A percentile compares a stretch with the other conserved stretches of the same genome.
Evolutionary conservation across 2,888 invertebrate genomes (phyloP).

Genomic region (Lycocerus yunnanus): DNA sequence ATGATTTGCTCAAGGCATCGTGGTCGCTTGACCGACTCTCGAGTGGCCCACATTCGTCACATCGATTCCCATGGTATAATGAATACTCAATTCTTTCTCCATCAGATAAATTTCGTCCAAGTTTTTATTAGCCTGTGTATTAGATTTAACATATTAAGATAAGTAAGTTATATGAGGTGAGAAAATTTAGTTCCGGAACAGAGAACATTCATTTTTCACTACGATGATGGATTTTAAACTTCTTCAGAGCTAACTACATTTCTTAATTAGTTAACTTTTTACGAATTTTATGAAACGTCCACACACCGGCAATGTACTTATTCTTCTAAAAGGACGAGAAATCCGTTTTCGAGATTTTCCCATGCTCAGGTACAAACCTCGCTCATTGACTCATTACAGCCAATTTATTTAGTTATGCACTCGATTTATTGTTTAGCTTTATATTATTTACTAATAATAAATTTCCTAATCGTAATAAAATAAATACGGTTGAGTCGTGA

Average conservation of each 20-base stretch:
- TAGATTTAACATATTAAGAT: background rate
- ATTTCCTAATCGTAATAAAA: background rate
- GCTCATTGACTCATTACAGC: no score
- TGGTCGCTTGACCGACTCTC: constrained; percentile 19
- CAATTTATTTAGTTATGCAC: background rate
- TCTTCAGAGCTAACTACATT: background rate
- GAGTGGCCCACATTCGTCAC: constrained; percentile 14
- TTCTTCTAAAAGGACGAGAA: no score
- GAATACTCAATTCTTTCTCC: constrained; percentile 1
- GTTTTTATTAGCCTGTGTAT: background rate
- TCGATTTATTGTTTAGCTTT: background rate
- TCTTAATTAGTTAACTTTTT: no score
- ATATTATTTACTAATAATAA: background rate
- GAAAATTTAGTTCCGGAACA: background rate
- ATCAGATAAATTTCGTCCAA: background rate
- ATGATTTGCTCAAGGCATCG: constrained; percentile 2
- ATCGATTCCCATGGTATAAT: constrained; percentile 12
- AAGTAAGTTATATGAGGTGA: background rate
- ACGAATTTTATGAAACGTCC: no score
- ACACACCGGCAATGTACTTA: no score
- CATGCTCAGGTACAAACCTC: no score
- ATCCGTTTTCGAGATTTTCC: no score
- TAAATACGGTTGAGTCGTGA: background rate
- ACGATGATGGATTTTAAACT: background rate
- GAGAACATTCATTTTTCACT: background rate